Evolutionary conservation across 2,888 invertebrate genomes (phyloP), one percentile per base, ranked within the genome.

Genomic region (Zeuzera pyrina): DNA sequence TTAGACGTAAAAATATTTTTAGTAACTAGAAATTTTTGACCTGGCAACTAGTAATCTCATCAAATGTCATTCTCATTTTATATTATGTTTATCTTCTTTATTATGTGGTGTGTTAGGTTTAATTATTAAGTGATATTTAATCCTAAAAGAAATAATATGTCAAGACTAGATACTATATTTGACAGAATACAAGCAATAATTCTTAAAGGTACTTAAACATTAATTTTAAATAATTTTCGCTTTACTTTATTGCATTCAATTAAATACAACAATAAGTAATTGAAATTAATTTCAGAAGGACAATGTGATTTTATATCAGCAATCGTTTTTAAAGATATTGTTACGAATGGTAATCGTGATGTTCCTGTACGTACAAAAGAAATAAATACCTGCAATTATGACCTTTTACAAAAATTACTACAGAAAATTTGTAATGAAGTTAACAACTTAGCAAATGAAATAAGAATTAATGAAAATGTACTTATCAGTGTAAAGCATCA

Each of bases 401-500:
- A 39, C 12, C 22, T 42, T 2, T 50, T 81, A 35, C 77, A 73
- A 61, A 57, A 55, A 31, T 87, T 84, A 51, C 43, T 88, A 19
- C 41, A 54, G 8, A 62, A 76, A 33, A 76, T 83, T 42, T 61
- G 83, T 21, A 52, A 64, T 42, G 62, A 84, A 43, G 65, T 87
- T 28, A 65, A 84, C 54, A 46, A 60, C 38, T 46, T 78, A 58
- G 48, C 66, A 39, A 29, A 47, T 12, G 53, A 56, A 39, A 47
- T 84, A 15, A 55, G 48, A 30, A 54, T 45, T 8, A 61, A 76
- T 41, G 50, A 68, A 7, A 59, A 58, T 11, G 57, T 77, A 43
- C 57, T 85, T 10, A 71, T 93, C 26, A 92, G 90, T 62, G 86
- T 92, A 1, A 86, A 86, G 47, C 86, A 91, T 57, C 88, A 88